Evolutionary conservation across 2,797 vertebrate species (phyloP), one percentile per base, ranked within the genome.

Genomic region (Gephyroberyx darwinii): DNA sequence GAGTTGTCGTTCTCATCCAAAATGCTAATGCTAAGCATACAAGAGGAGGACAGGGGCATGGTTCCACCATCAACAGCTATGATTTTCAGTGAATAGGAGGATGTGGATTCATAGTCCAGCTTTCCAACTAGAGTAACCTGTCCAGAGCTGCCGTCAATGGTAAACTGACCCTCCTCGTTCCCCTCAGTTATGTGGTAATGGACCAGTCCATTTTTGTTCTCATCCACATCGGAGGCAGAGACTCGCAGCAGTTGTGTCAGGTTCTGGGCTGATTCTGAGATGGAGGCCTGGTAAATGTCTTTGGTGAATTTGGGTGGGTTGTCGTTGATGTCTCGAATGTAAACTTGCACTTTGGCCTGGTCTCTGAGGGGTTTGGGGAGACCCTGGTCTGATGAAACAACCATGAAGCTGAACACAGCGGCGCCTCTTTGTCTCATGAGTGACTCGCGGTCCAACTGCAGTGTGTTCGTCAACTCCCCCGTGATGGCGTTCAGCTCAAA

Each of bases 1-100:
- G 92, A 92, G 80, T 99, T 99, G 91, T 99, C 98, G 50, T 99
- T 99, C 90, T 99, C 98, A 83, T 99, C 98, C 85, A 98, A 74
- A 14, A 99, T 89, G 65, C 94, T 95, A 73, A 99, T 94, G 71
- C 93, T 96, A 65, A 99, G 90, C 74, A 96, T 92, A 30, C 96
- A 99, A 2, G 96, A 96, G 14, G 97, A 97, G 4, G 95, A 97
- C 14, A 98, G 82, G n/a, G 95, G 74, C 79, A 91, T 50, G 0
- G 60, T 65, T 65, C 97, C 98, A 10, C 94, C 93, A 85, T 99
- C 98, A 26, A 95, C 92, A 0, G 97, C 96, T 59, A 96, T 93
- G 68, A 99, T 98, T 57, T 95, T 93, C 41, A 99, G 93, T 0
- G 95, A 95, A 73, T 99, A 99, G 0, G 93, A 94, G 0, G 94